A percentile compares a stretch with the other conserved stretches of the same genome.
Conservation (phyloP, 2,797 vertebrate species). For the Alfaro cultratus region DNA sequence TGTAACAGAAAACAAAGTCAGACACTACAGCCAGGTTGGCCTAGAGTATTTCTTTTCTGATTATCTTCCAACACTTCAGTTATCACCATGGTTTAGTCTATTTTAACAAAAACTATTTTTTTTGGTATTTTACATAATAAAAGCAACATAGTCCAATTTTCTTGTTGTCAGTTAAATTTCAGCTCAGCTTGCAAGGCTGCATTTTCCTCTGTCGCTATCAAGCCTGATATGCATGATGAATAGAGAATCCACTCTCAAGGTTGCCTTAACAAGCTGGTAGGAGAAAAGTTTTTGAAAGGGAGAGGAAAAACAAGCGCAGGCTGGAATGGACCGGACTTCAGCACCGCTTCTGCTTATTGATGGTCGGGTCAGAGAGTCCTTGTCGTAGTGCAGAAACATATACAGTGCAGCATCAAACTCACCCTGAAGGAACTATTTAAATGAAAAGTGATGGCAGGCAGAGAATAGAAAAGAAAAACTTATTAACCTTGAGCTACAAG, state of each 20-base stretch:
- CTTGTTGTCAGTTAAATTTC: constrained; percentile 13
- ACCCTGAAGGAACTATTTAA: constrained; percentile 23
- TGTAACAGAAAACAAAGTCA: background rate
- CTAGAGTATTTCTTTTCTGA: background rate
- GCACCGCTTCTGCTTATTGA: constrained; percentile 20
- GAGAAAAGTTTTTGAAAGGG: constrained; percentile 1
- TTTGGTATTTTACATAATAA: background rate
- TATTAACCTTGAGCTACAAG: constrained; percentile 3
- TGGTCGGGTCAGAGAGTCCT: constrained; percentile 20
- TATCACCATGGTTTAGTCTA: background rate
- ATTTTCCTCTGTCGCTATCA: background rate
- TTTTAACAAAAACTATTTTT: background rate
- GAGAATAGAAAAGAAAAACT: constrained; percentile 15
- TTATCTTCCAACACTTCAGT: background rate
- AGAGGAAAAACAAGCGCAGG: background rate
- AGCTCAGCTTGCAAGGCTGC: constrained; percentile 22
- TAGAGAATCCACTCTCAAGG: constrained; percentile 34
- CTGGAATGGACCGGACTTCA: constrained; percentile 18
- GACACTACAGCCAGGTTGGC: no score
- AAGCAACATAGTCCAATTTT: constrained; percentile 3
- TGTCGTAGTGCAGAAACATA: constrained; percentile 16
- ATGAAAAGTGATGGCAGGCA: constrained; percentile 35
- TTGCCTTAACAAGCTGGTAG: constrained; percentile 12
- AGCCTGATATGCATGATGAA: constrained; percentile 41
- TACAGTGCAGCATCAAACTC: constrained; percentile 2